A percentile compares a stretch with the other conserved stretches of the same genome.
Evolutionary conservation across 1,140 invertebrate species (phyloP).

Genomic region (Aradophagus sp.): DNA sequence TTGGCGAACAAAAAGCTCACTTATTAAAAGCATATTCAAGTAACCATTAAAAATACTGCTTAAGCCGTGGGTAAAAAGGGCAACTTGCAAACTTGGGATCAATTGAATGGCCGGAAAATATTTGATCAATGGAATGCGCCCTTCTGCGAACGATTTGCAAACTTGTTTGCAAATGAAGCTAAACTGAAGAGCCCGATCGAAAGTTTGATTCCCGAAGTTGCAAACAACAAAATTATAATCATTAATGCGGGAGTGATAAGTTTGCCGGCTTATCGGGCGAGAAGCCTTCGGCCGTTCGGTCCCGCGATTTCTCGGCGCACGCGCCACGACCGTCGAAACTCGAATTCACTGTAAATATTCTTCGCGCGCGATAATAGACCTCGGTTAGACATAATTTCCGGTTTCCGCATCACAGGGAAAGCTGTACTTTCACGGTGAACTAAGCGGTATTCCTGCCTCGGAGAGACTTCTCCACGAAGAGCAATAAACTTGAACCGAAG

Average conservation of each 20-base stretch:
- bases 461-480: constrained; percentile 57
- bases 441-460: constrained; percentile 45
- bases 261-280: too few relatives aligned
- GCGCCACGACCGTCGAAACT: too few relatives aligned
- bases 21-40: too few relatives aligned
- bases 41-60: too few relatives aligned
- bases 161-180: constrained; percentile 36
- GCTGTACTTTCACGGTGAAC: constrained; percentile 50
- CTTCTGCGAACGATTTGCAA: constrained; percentile 45
- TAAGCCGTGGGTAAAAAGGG: too few relatives aligned
- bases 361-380: constrained; percentile 45
- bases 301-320: too few relatives aligned
- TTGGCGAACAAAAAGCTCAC: too few relatives aligned
- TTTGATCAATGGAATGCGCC: constrained; percentile 43
- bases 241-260: too few relatives aligned
- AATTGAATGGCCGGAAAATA: constrained; percentile 40
- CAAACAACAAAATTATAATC: constrained; percentile 8
- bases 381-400: constrained; percentile 55
- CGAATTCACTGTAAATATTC: constrained; percentile 31
- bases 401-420: constrained; percentile 44
- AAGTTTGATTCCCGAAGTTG: constrained; percentile 39
- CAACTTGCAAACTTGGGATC: constrained; percentile 29
- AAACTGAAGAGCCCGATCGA: constrained; percentile 44
- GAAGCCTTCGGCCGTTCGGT: too few relatives aligned
- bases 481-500: constrained; percentile 64